Conservation (phyloP, 2,888 invertebrate species). For the Chloroclystis v-ata region DNA sequence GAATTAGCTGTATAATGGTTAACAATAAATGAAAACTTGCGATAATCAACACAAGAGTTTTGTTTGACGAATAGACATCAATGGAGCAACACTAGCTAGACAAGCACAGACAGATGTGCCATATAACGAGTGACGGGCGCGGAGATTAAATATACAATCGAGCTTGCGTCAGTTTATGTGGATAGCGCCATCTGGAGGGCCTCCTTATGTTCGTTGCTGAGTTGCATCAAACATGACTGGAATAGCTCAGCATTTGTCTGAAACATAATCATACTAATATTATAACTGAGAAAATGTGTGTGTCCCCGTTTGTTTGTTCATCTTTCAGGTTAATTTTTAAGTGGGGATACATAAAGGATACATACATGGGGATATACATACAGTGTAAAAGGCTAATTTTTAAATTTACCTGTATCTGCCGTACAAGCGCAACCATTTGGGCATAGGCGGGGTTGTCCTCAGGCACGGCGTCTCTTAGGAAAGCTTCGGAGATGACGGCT, state of each 20-base stretch:
- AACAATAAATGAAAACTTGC: conserved; percentile 30
- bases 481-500: conserved; percentile 92
- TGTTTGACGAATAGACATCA: conserved; percentile 4
- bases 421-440: conserved; percentile 89
- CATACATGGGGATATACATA: no score
- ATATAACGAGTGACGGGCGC: conserved; percentile 35
- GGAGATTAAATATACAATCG: conserved; percentile 28
- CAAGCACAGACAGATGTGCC: conserved; percentile 30
- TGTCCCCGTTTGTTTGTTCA: neutral
- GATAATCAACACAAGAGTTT: conserved; percentile 34
- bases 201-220: conserved; percentile 89
- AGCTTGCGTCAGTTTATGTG: conserved; percentile 42
- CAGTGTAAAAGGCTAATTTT: no score
- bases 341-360: no score
- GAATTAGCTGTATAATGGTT: neutral
- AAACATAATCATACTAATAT: conserved; percentile 30
- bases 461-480: conserved; percentile 89
- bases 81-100: conserved; percentile 4
- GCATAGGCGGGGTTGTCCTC: conserved; percentile 84
- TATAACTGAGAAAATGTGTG: neutral
- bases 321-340: no score
- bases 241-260: conserved; percentile 88
- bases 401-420: conserved; percentile 86
- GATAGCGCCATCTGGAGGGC: conserved; percentile 87
- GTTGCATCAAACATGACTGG: conserved; percentile 85